Percentiles rank a stretch among this genome's conserved stretches.
Evolutionary conservation across 1,140 invertebrate genomes (phyloP).

Genomic region (Antheraea pernyi): DNA sequence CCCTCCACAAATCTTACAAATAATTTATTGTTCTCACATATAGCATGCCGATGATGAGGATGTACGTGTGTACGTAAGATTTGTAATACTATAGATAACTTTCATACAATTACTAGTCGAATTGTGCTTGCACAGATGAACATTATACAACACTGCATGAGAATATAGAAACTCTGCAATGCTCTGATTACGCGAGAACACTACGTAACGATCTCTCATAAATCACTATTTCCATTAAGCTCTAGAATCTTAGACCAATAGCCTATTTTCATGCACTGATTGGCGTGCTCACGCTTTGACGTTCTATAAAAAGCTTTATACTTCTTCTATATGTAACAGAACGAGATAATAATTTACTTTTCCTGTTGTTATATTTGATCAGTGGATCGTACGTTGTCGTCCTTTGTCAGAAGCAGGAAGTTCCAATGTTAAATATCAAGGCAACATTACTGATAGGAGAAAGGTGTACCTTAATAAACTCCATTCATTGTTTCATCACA

Average conservation of each 20-base stretch:
- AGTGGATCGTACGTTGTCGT: conserved; percentile 27
- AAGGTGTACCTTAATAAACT: conserved; percentile 24
- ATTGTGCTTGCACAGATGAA: conserved; percentile 8
- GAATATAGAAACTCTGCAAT: conserved; percentile 33
- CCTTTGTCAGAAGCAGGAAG: conserved; percentile 63
- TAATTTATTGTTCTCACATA: neutral
- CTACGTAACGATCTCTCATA: neutral
- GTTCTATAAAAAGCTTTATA: conserved; percentile 30
- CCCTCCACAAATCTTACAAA: neutral
- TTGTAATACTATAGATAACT: conserved; percentile 70
- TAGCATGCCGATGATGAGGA: conserved; percentile 18
- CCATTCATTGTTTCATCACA: neutral
- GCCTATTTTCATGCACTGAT: conserved; percentile 55
- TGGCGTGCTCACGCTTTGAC: no score
- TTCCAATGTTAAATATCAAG: conserved; percentile 70
- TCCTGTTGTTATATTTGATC: conserved; percentile 4
- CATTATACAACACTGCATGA: conserved; percentile 66
- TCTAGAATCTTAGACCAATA: conserved; percentile 14
- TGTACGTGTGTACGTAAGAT: conserved; percentile 47
- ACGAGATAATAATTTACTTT: neutral
- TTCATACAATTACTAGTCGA: conserved; percentile 50
- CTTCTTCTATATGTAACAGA: neutral
- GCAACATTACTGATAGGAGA: conserved; percentile 40
- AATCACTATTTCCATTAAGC: neutral
- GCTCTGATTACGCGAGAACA: conserved; percentile 58